phyloP scores from a whole-genome alignment of 2,888 invertebrate genomes.

The Eubasilissa splendida region DNA sequence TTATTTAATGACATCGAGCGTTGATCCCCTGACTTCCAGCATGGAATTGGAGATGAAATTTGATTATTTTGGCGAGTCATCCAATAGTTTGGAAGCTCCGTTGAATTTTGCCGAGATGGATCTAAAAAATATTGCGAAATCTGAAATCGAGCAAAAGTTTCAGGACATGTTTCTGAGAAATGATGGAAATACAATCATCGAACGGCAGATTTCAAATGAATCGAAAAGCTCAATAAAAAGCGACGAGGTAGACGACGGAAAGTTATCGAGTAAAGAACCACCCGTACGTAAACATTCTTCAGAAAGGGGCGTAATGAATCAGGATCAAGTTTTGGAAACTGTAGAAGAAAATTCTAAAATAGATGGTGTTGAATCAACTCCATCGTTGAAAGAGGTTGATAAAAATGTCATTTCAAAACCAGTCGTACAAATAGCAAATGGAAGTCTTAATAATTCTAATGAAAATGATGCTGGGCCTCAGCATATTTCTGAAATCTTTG shows the following conservation, averaged over 20 bases:
- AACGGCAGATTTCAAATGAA: constrained; percentile 55
- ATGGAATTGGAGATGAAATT: constrained; percentile 76
- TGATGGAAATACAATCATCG: constrained; percentile 46
- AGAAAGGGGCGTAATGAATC: constrained; percentile 32
- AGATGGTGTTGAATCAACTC: constrained; percentile 56
- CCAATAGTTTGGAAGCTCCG: constrained; percentile 47
- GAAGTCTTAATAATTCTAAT: constrained; percentile 1
- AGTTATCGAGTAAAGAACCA: constrained; percentile 53
- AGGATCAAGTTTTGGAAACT: constrained; percentile 45
- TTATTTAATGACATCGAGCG: constrained; percentile 69
- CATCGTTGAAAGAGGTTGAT: constrained; percentile 33
- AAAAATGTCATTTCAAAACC: not conserved
- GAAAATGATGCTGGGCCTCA: constrained; percentile 69
- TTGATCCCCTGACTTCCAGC: constrained; percentile 66
- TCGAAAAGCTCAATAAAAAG: constrained; percentile 47
- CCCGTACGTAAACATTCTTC: constrained; percentile 45
- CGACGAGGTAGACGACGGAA: constrained; percentile 41
- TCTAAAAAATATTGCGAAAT: constrained; percentile 34
- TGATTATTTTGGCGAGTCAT: constrained; percentile 75
- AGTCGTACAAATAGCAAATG: not conserved
- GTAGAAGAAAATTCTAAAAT: constrained; percentile 50
- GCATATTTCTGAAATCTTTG: constrained; percentile 79
- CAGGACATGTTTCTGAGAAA: constrained; percentile 49
- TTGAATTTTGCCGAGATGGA: constrained; percentile 29
- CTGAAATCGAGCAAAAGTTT: constrained; percentile 34